Evolutionary conservation across 2,113 vertebrate genomes (phyloP), one percentile per base, ranked within the genome.

Genomic region (Serinus canaria): DNA sequence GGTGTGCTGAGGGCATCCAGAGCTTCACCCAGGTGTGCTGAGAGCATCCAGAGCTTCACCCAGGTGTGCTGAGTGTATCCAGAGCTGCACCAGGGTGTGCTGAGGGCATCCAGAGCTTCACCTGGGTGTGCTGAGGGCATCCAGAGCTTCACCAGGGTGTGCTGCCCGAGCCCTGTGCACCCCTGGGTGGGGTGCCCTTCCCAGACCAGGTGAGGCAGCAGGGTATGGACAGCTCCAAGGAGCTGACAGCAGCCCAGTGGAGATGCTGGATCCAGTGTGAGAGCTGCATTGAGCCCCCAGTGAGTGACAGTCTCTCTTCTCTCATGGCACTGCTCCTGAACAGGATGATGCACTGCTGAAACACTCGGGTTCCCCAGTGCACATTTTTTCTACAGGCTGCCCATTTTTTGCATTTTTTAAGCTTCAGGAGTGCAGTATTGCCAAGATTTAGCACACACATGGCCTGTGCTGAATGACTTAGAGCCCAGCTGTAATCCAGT

Each of bases 331-430:
- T n/a, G 41, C 17, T 83, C 55, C 83, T 5, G 10, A 58, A 19
- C 22, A 28, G 10, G 49, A 44, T 1, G 23, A 8, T 2, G 2
- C 27, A 4, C 11, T 37, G 7, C 56, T 56, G 41, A 41, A 94
- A 15, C 17, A 10, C 1, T 3, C 3, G n/a, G n/a, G n/a, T 4
- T 3, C 4, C 2, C 3, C 30, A 3, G 4, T 4, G 24, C n/a
- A 11, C 30, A 23, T 79, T 13, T 35, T 50, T 66, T 19, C 22
- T 62, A 4, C 18, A 35, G 37, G 49, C 15, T 39, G 15, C 11
- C 18, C 13, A 1, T 8, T 91, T 56, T 79, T 60, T 47, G 28
- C 27, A 12, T 43, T 82, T 79, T 84, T 84, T 50, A 52, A 83
- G 63, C 46, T 58, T 66, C 41, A 33, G 13, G 41, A 44, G 19